Base-by-base conservation (phyloP, 2,888 invertebrate genomes). In the Nomada goodeniana region DNA sequence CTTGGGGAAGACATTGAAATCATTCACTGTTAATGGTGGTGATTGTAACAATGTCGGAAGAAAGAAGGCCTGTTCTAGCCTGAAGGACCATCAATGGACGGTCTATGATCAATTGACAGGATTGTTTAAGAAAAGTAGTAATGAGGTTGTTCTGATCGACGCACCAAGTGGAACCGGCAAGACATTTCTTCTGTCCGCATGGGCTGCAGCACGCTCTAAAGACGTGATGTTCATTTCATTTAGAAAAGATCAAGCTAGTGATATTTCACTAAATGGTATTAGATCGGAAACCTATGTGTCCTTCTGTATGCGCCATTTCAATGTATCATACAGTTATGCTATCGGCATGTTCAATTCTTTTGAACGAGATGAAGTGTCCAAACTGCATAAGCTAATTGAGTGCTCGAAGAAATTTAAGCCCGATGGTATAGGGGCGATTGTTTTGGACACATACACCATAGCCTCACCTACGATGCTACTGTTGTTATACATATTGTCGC, bases 391-490 rank as follows among this genome's bases (percentile, higher is more conserved):
- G 0, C 26, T 80, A 18, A 42, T 80, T 10, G 11, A 26, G 10
- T 71, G 55, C 2, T 47, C 71, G 0, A 42, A 26, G 10, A 67
- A 26, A 1, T 77, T 67, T n/a, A 44, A 4, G 0, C 0, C 2
- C 3, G 7, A 20, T 2, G 2, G 2, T 0, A 11, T 26, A 11
- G 7, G 26, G 0, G 2, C 23, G 18, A 61, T 80, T 13, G 55
- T 80, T 50, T 26, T 80, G 7, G 80, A 80, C 10, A 26, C 50
- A 0, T 80, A 71, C 5, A 80, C 80, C 26, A 52, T 80, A 55
- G 18, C 71, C 2, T 71, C 80, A 2, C 71, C 80, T 5, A 1
- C 47, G 13, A 61, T 80, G 71, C 18, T 80, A 9, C 36, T 80
- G 18, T 44, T 80, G 11, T 20, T 80, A 13, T 71, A 67, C 13